Evolutionary conservation across 1,140 invertebrate species (phyloP).

Genomic region (Nasonia vitripennis): DNA sequence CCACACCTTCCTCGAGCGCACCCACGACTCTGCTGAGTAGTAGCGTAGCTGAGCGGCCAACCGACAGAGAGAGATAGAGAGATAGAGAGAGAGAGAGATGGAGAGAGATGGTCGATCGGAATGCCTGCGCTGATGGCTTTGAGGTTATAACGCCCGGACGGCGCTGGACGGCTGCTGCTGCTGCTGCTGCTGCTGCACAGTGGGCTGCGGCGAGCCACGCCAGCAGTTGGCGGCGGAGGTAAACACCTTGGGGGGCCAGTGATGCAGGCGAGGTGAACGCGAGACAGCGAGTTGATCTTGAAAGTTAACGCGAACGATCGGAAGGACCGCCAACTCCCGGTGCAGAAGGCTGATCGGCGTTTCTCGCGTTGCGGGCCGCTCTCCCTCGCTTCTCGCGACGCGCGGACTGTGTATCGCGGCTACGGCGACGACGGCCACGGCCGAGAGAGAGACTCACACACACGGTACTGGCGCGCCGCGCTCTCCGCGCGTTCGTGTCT

Average conservation of each 20-base stretch:
- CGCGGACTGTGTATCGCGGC: constrained; percentile 6
- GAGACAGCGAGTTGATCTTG: no score
- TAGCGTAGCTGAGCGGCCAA: no score
- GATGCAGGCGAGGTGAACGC: background rate
- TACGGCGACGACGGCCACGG: constrained; percentile 11
- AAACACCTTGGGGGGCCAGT: background rate
- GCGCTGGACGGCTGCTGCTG: constrained; percentile 4
- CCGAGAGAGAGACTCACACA: background rate
- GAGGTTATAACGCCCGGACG: constrained; percentile 41
- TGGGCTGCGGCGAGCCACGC: constrained; percentile 14
- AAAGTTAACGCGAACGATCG: no score
- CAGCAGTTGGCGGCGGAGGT: constrained; percentile 2
- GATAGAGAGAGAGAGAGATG: background rate
- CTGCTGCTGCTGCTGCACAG: background rate
- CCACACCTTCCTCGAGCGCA: background rate
- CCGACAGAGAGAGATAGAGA: background rate
- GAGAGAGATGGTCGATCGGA: background rate
- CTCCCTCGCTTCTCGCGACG: background rate
- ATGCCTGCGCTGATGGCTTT: constrained; percentile 2
- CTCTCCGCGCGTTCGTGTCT: background rate
- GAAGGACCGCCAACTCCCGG: background rate
- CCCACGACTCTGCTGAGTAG: background rate
- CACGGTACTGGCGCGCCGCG: constrained; percentile 6
- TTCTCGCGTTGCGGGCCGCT: background rate
- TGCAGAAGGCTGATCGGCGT: background rate